Evolutionary conservation across 2,888 invertebrate species (phyloP), one percentile per base, ranked within the genome.

Genomic region (Slavum lentiscoides): DNA sequence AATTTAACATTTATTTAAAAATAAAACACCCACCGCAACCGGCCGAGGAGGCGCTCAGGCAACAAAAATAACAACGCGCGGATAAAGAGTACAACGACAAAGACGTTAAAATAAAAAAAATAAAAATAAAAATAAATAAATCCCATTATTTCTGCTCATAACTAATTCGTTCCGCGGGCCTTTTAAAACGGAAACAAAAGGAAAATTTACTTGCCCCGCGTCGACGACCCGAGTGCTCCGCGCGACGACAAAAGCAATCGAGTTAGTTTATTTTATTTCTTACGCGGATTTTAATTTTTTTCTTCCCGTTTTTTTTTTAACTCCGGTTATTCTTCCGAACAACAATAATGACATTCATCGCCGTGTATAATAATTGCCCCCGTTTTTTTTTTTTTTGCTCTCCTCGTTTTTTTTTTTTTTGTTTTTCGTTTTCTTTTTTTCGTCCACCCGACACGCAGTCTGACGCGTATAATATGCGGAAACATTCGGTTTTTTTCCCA

Each of bases 1-100:
- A 80, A 80, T 80, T 80, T 80, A 80, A 80, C 77, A 80, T 80
- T 80, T 80, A 80, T 80, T 80, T 80, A 80, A 80, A 80, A 80
- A 80, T 77, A 80, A 72, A 80, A 80, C 70, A 80, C 77, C 77
- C 77, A 80, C 77, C 77, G 77, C 77, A 80, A 80, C 55, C 23
- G 77, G 49, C 55, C 59, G 39, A 37, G 68, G 58, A 5, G 30
- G 59, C 55, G 53, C 53, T 23, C 77, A 62, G 77, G 30, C 69
- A 39, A 80, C 77, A 80, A 55, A 80, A 80, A 80, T 80, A 80
- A 80, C 77, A 80, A 80, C 77, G 30, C 30, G 70, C 70, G 77
- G 70, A 80, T 80, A 70, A 80, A 80, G n/a, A n/a, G 69, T 53
- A 70, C 77, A 70, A 62, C 64, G 70, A 80, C 70, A 80, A 77